Base-by-base conservation (phyloP, 2,888 invertebrate species). In the Spisula solida region DNA sequence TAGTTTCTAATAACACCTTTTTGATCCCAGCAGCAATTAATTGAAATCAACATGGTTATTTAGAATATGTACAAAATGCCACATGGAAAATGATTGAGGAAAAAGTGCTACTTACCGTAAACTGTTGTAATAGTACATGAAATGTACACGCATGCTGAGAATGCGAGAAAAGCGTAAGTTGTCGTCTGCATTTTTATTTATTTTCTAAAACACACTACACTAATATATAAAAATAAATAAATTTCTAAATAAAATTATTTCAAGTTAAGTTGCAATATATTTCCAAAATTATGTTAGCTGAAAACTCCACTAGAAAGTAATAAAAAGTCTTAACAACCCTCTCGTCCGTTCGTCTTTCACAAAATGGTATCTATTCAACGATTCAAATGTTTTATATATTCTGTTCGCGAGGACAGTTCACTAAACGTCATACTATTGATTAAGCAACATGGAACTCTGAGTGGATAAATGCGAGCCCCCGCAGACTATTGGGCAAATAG, bases 91-190 rank as follows among this genome's bases (percentile, higher is more conserved):
- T 41, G 8, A 8, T 55, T 18, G 14, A 55, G 55, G 29, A 29
- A 14, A 34, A 2, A 55, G 12, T 8, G 18, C 16, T 60, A 85
- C 89, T 86, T 83, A 89, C 89, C 89, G n/a, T 89, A 87, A 25
- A 87, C 89, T 81, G 89, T 87, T 31, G 87, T 89, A 18, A 89
- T 85, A 34, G 81, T 82, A 34, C 81, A 87, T 6, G 85, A 85
- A 5, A 89, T 82, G 82, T 87, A 89, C n/a, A 87, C 84, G 18
- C 83, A 87, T 18, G 47, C 75, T 51, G 87, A 89, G 51, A 89
- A n/a, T 20, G 83, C 79, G 29, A 89, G n/a, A 48, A 89, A 80
- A 18, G 89, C 86, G 47, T 82, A 89, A n/a, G 83, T 81, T 25
- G 89, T 56, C 18, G 86, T 79, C 80, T 89, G 86, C 89, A 89